Evolutionary conservation across 2,797 vertebrate genomes (phyloP), one percentile per base, ranked within the genome.

Genomic region (Enteromius trimaculatus): DNA sequence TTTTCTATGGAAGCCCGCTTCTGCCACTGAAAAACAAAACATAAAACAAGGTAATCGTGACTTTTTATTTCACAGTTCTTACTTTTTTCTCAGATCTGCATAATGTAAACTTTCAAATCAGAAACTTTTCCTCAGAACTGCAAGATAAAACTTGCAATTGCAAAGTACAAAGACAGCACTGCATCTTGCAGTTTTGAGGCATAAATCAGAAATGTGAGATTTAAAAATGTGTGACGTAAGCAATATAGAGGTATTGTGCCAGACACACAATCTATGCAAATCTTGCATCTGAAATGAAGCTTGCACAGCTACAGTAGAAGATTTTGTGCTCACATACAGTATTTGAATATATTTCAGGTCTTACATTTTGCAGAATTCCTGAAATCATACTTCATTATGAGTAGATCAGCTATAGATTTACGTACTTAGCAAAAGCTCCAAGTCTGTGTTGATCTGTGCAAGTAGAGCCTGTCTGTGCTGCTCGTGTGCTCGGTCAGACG

Each of bases 391-490:
- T 77, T 60, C 1, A 23, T 42, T 7, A 53, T 84, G 79, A 82
- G 47, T 78, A 51, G 55, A 86, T 74, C 79, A 6, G 86, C 47
- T 77, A 23, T 9, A 53, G 49, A 29, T 34, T 76, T 60, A 69
- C 94, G 37, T 95, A 96, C 96, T 95, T 87, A 93, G 93, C 84
- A 97, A 89, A 76, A 96, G 95, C 86, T 96, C 95, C 85, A 97
- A 87, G 85, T 97, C 95, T 0, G 97, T 97, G 95, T 93, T 96
- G 90, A 96, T 95, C 90, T 96, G 96, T 82, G 95, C 96, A 84
- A 97, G 93, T 60, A 98, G 91, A 0, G 95, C 91, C 68, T 96
- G 93, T 84, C 92, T 93, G 86, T 93, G 94, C 85, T 95, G 95
- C 0, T 94, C 92, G 31, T 92, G 91, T 87, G 92, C 93, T 80